Percentiles rank a stretch among this genome's conserved stretches.
Evolutionary conservation across 2,797 vertebrate species (phyloP).

Genomic region (Threskiornis aethiopicus): DNA sequence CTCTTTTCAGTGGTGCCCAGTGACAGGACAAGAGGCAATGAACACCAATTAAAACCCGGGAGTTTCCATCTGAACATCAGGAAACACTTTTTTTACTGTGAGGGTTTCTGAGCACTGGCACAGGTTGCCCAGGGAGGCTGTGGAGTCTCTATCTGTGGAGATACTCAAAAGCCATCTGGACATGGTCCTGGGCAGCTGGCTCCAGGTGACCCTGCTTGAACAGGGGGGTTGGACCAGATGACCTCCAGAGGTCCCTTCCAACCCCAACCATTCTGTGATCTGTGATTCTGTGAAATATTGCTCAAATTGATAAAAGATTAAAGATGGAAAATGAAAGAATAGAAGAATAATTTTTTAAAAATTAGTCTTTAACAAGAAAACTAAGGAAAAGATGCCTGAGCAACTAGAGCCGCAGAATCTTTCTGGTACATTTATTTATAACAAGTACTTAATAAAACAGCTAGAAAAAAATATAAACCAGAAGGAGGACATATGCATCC

Average conservation of each 20-base stretch:
- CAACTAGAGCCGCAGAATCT: neutral
- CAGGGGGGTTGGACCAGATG: neutral
- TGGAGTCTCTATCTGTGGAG: neutral
- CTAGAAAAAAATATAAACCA: neutral
- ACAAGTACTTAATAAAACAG: constrained; percentile 23
- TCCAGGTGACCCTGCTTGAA: neutral
- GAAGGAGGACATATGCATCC: neutral
- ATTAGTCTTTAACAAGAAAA: neutral
- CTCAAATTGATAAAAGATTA: neutral
- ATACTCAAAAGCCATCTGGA: neutral
- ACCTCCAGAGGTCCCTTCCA: neutral
- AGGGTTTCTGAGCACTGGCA: neutral
- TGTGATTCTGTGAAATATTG: neutral
- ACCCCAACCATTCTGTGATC: neutral
- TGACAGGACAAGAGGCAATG: too few species aligned
- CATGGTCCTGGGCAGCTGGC: neutral
- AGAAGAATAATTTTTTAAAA: neutral
- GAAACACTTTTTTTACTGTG: too few species aligned
- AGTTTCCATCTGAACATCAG: too few species aligned
- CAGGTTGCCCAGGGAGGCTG: neutral
- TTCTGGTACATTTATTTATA: constrained; percentile 27
- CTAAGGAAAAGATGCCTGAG: neutral
- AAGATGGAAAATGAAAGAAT: neutral
- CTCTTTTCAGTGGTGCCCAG: neutral
- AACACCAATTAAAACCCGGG: too few species aligned